These are phyloP conservation scores for Cataglyphis livida DNA, from an alignment of 2,888 invertebrate species.

Conservation along the genomic window DNA sequence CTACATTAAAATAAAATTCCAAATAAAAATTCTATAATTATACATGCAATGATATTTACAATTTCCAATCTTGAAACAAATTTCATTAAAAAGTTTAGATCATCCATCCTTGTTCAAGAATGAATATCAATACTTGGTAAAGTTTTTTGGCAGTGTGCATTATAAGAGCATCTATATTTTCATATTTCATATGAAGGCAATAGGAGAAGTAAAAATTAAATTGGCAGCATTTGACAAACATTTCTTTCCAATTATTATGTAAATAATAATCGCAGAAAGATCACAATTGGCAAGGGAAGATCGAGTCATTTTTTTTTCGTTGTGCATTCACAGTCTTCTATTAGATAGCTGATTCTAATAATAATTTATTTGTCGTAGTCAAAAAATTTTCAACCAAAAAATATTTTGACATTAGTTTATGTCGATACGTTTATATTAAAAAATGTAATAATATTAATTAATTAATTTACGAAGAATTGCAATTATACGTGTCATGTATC, in stretches of 20 bases:
- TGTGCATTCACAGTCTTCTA: constrained; percentile 66
- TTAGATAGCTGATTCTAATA: constrained; percentile 52
- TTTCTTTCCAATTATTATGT: constrained; percentile 22
- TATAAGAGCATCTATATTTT: constrained; percentile 44
- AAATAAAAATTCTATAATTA: constrained; percentile 27
- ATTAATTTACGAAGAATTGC: constrained; percentile 54
- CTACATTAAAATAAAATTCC: background rate
- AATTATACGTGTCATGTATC: constrained; percentile 26
- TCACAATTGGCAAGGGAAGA: constrained; percentile 43
- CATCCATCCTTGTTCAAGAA: background rate
- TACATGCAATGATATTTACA: constrained; percentile 35
- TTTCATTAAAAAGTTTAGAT: constrained; percentile 13
- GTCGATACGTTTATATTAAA: constrained; percentile 1
- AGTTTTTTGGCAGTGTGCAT: constrained; percentile 62
- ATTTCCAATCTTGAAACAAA: background rate
- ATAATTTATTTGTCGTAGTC: constrained; percentile 51
- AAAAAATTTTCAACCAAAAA: constrained; percentile 32
- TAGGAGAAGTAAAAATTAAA: constrained; percentile 53
- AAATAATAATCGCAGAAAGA: constrained; percentile 33
- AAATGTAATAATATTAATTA: constrained; percentile 54
- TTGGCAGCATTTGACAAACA: constrained; percentile 59
- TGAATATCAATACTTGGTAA: constrained; percentile 30
- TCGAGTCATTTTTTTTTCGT: constrained; percentile 63
- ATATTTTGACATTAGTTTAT: constrained; percentile 13
- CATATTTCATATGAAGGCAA: constrained; percentile 42